Percentiles rank a stretch among this genome's conserved stretches.
These are phyloP conservation scores for Mormyrus proboscirostris DNA, from an alignment of 2,797 vertebrate species.

Conservation along the genomic window DNA sequence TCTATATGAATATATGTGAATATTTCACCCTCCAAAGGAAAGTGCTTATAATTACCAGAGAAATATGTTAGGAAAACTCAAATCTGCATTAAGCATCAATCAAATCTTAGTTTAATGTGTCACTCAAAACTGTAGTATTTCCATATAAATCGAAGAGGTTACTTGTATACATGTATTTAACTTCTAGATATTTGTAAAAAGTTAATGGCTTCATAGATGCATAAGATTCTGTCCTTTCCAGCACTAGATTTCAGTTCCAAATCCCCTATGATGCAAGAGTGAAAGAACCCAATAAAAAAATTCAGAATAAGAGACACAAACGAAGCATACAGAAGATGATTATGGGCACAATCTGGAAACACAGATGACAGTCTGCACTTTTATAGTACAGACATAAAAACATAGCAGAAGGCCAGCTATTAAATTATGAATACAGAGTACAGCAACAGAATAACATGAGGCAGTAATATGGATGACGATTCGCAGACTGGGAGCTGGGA, in stretches of 20 bases:
- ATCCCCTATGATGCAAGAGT: not conserved
- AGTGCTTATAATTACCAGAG: not conserved
- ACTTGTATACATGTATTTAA: not conserved
- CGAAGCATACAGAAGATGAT: not conserved
- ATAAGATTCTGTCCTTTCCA: not conserved
- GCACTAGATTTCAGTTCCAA: not conserved
- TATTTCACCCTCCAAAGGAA: not conserved
- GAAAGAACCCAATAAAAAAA: not conserved
- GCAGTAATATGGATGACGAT: not conserved
- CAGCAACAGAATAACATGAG: not conserved
- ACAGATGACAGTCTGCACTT: not conserved
- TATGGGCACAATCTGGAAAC: not conserved
- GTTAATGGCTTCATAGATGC: not conserved
- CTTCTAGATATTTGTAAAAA: not conserved
- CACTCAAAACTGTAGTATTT: not conserved
- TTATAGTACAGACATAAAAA: not conserved
- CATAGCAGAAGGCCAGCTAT: not conserved
- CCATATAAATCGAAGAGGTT: not conserved
- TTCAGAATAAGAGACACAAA: not conserved
- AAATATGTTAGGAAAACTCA: not conserved
- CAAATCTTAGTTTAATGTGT: not conserved
- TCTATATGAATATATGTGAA: not conserved
- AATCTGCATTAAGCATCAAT: not conserved
- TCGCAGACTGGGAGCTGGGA: not conserved
- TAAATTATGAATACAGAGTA: not conserved